These are phyloP conservation scores for Aurelia sp. DNA, from an alignment of 30 jellyfish, hydroid and myxozoan genomes.

Conservation along the genomic window DNA sequence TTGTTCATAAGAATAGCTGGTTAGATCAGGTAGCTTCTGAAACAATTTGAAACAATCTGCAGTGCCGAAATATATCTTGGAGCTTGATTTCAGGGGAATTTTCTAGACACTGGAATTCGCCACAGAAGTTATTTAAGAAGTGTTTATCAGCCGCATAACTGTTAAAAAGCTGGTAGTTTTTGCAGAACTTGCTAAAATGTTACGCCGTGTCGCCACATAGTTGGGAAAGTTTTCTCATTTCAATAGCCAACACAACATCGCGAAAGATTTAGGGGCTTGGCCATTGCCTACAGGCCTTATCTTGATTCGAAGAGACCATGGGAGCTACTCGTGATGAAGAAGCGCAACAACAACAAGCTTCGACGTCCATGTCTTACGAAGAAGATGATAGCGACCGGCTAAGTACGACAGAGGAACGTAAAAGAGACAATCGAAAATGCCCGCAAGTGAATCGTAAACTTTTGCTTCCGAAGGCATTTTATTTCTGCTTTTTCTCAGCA, in stretches of 20 bases:
- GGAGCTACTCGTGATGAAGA: slow-evolving; percentile 39
- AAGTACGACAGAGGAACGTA: slow-evolving; percentile 88
- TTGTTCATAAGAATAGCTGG: slow-evolving; percentile 11
- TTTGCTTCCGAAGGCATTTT: slow-evolving; percentile 85
- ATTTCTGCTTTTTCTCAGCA: slow-evolving; percentile 92
- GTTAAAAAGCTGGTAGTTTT: too few species aligned
- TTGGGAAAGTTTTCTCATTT: too few species aligned
- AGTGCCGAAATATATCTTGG: slow-evolving; percentile 6
- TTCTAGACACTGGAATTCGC: too few species aligned
- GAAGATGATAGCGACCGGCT: slow-evolving; percentile 86
- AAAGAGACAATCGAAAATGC: slow-evolving; percentile 72
- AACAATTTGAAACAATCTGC: slow-evolving; percentile 43
- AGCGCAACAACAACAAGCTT: slow-evolving; percentile 6
- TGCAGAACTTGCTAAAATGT: too few species aligned
- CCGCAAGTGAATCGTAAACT: slow-evolving; percentile 93
- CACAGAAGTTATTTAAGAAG: too few species aligned
- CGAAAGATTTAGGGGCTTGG: too few species aligned
- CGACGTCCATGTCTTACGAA: slow-evolving; percentile 28
- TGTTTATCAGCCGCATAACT: too few species aligned
- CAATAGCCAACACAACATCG: too few species aligned
- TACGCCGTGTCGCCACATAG: too few species aligned
- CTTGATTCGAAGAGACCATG: slow-evolving; percentile 10
- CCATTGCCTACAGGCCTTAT: too few species aligned
- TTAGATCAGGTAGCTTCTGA: slow-evolving; percentile 56
- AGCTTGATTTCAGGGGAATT: neutral